A percentile compares a stretch with the other conserved stretches of the same genome.
Conservation (phyloP, 1,140 invertebrate genomes). For the Drosophila baimaii region DNA sequence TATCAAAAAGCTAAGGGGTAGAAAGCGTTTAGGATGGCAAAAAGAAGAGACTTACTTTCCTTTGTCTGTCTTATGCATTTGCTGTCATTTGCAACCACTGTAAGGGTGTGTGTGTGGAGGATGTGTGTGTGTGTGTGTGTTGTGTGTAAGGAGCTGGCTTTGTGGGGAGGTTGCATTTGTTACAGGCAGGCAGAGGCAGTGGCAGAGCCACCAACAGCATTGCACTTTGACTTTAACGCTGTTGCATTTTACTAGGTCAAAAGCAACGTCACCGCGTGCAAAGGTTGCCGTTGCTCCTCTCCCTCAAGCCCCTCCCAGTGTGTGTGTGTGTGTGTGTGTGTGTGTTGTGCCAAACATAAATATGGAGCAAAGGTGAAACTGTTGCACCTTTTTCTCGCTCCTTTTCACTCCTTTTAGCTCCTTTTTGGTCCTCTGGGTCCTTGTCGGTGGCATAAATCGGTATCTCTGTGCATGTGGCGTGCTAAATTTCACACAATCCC, state of each 20-base stretch:
- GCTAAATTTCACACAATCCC: slow-evolving; percentile 65
- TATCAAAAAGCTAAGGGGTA: neutral
- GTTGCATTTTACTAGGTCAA: slow-evolving; percentile 81
- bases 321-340: slow-evolving; percentile 13
- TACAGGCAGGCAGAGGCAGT: slow-evolving; percentile 14
- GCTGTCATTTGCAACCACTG: slow-evolving; percentile 54
- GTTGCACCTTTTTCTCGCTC: slow-evolving; percentile 54
- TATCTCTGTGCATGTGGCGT: slow-evolving; percentile 43
- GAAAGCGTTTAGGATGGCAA: slow-evolving; percentile 5
- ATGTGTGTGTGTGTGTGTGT: slow-evolving; percentile 1
- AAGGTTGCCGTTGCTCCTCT: slow-evolving; percentile 20
- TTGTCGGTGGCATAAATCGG: slow-evolving; percentile 63
- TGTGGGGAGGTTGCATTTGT: slow-evolving; percentile 50
- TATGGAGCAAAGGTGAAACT: slow-evolving; percentile 78
- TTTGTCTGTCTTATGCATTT: slow-evolving; percentile 53
- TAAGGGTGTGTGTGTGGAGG: neutral
- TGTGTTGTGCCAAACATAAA: slow-evolving; percentile 75
- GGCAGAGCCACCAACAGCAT: slow-evolving; percentile 44
- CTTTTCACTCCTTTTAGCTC: slow-evolving; percentile 33
- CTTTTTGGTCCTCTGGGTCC: slow-evolving; percentile 29
- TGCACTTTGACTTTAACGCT: slow-evolving; percentile 80
- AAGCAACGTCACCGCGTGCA: slow-evolving; percentile 70
- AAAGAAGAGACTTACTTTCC: slow-evolving; percentile 18
- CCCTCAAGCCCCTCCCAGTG: neutral
- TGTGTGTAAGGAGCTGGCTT: slow-evolving; percentile 21